Evolutionary conservation across 2,797 vertebrate species (phyloP).

Genomic region (Varecia variegata): DNA sequence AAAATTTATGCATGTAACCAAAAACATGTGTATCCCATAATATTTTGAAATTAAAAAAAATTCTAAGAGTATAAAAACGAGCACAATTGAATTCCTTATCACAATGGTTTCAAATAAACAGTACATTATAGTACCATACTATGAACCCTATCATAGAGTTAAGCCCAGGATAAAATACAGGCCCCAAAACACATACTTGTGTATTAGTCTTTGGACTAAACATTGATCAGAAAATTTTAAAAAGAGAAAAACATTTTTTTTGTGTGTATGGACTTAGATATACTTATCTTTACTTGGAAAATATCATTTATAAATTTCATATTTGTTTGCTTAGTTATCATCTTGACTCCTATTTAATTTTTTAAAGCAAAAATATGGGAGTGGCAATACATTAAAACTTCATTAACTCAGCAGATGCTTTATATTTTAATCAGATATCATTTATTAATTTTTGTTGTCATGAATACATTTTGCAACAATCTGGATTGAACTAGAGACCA

Average conservation of each 20-base stretch:
- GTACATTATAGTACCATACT: not conserved
- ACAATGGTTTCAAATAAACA: not conserved
- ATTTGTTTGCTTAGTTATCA: not conserved
- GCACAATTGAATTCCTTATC: not conserved
- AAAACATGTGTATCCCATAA: too few species aligned
- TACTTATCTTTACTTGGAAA: not conserved
- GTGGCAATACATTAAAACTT: not conserved
- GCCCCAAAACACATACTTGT: not conserved
- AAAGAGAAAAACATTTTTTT: not conserved
- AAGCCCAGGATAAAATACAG: not conserved
- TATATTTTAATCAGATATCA: too few species aligned
- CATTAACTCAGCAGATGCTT: too few species aligned
- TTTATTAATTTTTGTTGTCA: too few species aligned
- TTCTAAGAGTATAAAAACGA: not conserved
- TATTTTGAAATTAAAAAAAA: too few species aligned
- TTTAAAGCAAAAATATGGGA: not conserved
- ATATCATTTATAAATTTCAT: not conserved
- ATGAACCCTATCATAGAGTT: too few species aligned
- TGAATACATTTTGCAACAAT: too few species aligned
- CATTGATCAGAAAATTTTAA: not conserved
- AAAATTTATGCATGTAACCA: too few species aligned
- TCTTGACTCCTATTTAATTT: not conserved
- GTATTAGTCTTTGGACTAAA: not conserved
- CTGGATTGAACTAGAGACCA: too few species aligned
- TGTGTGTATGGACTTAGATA: not conserved